Base-by-base conservation (phyloP, 2,888 invertebrate genomes). In the Tachina lurida region DNA sequence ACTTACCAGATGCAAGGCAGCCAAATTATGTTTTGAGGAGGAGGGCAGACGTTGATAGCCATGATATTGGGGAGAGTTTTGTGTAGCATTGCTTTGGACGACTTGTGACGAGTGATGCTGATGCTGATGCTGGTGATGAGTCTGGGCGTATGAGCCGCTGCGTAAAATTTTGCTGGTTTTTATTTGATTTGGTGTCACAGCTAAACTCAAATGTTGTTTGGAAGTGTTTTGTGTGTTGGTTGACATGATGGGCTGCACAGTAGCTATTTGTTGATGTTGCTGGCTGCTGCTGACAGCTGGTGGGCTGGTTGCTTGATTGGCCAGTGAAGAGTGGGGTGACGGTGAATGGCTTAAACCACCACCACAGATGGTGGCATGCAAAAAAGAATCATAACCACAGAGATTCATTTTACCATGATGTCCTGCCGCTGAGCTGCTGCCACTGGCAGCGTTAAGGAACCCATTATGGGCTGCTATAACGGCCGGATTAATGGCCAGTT, bases 331-430 rank as follows among this genome's bases (percentile, higher is more conserved):
- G 5, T 79, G 79, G 31, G 84, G 74, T 49, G 87, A 85, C 17
- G 87, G 81, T 52, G 80, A 73, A 52, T 82, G 84, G 78, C 74
- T 86, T 70, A 77, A 77, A 43, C 90, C 90, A 56, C 91, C 91
- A 75, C 92, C 91, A 89, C 95, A 95, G 87, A 95, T 95, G 63
- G 95, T 95, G 62, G 95, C 95, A 90, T 95, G 95, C 79, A 95
- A 91, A 90, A 95, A 95, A 80, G 95, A 93, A 89, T 95, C 95
- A 89, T 95, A 95, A 87, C 93, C 93, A 87, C 93, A 93, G 45
- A 93, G 91, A 90, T 93, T 93, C 87, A 92, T 90, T 90, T 93
- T 93, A 83, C 91, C 91, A 88, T 90, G 91, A 47, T 89, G 94
- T 88, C 89, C 89, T 86, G 68, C 45, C 43, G 49, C 58, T 10